Evolutionary conservation across 1,140 invertebrate genomes (phyloP).

Genomic region (Anastrepha obliqua): DNA sequence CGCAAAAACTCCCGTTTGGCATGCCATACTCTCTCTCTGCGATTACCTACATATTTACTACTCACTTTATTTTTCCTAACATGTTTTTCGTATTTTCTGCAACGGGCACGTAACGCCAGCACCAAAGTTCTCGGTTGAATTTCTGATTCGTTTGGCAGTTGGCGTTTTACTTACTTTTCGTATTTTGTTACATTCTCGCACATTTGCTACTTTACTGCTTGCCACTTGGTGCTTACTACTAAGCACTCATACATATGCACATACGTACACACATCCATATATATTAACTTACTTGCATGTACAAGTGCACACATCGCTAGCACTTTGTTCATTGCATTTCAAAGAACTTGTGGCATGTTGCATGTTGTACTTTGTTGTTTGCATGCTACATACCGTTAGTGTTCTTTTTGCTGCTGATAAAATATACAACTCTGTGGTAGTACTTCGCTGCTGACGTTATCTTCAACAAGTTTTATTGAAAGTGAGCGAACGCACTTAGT

Average conservation of each 20-base stretch:
- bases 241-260: background rate
- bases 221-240: background rate
- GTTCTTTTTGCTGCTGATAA: constrained; percentile 13
- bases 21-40: background rate
- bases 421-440: constrained; percentile 16
- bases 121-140: background rate
- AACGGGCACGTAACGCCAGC: background rate
- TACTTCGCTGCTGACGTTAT: constrained; percentile 42
- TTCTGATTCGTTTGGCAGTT: background rate
- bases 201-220: constrained; percentile 23
- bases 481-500: constrained; percentile 26
- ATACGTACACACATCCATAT: too few species aligned
- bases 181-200: constrained; percentile 3
- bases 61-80: background rate
- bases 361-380: background rate
- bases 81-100: background rate
- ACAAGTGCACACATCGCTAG: background rate
- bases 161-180: background rate
- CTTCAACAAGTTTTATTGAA: constrained; percentile 50
- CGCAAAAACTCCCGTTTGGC: too few species aligned
- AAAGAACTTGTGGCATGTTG: constrained; percentile 41
- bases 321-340: constrained; percentile 6
- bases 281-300: too few species aligned
- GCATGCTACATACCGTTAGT: background rate
- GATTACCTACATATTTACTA: background rate